Base-by-base conservation (phyloP, 2,113 vertebrate genomes). In the Planiliza haematocheilus region DNA sequence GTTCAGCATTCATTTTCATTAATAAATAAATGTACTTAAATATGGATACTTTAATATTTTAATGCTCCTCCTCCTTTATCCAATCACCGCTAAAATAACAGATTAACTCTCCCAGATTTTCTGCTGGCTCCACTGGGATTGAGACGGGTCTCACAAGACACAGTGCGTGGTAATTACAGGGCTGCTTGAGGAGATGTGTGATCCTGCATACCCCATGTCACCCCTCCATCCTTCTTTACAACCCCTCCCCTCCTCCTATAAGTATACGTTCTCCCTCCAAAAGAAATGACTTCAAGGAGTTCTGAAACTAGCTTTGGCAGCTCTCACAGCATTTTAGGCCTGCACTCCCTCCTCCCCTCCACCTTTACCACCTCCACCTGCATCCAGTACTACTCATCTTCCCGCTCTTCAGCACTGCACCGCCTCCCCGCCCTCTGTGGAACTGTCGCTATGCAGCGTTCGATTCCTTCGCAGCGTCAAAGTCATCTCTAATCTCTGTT, bases 121-220 rank as follows among this genome's bases (percentile, higher is more conserved):
- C 41, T 68, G 78, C 51, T 21, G n/a, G 45, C 20, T 64, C 77
- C 76, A 9, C 21, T 24, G 85, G 72, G 72, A 76, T 8, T 0
- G 16, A 81, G 65, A 63, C 66, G 61, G 83, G 70, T 70, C 82
- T 77, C 76, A 67, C 11, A 50, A 81, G 84, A 85, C 84, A 73
- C 62, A 51, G 57, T 91, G 68, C 85, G 57, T 73, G 53, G 85
- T 84, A 87, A 87, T 89, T 85, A 86, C 65, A 74, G 70, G 34
- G 45, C 38, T 42, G 64, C 62, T 81, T 21, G 77, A 73, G 70
- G 77, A 88, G 60, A 81, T 21, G 30, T 63, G 76, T 36, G 74
- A 73, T 75, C 42, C 17, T 2, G 17, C 42, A 67, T 13, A 30
- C 50, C 36, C 55, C 60, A 18, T 30, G 13, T 48, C 58, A 81